Conservation (phyloP, 2,888 invertebrate genomes). For the Boloria selene region DNA sequence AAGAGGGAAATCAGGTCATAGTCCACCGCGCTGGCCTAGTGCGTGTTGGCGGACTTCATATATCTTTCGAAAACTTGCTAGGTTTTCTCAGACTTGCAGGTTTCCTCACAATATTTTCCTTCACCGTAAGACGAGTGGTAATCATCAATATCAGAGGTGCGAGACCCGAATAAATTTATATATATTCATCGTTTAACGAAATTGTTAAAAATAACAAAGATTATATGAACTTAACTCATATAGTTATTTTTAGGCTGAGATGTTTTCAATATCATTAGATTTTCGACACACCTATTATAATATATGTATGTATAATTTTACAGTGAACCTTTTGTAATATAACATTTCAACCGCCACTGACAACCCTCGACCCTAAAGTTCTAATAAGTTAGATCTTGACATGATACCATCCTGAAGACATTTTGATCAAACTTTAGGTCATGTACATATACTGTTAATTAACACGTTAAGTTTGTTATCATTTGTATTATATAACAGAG, state of each 20-base stretch:
- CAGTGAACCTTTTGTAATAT: conserved; percentile 12
- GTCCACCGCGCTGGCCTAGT: no score
- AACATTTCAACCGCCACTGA: neutral
- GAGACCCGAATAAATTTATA: no score
- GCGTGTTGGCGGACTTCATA: no score
- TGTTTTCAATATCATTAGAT: neutral
- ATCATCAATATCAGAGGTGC: no score
- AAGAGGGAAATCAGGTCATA: no score
- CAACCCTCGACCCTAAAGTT: conserved; percentile 11
- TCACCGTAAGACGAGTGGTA: no score
- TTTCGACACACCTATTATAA: neutral
- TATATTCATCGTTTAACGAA: neutral
- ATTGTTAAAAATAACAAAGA: no score
- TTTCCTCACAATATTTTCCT: no score
- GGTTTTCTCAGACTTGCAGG: no score
- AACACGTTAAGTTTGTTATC: neutral
- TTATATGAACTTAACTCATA: no score
- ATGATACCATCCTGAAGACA: neutral
- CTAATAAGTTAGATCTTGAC: conserved; percentile 11
- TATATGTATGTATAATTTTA: neutral
- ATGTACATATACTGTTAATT: conserved; percentile 5
- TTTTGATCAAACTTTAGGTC: conserved; percentile 13
- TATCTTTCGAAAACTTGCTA: no score
- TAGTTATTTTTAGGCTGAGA: neutral
- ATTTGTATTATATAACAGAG: neutral